Evolutionary conservation across 2,113 vertebrate genomes (phyloP).

Genomic region (Xiphophorus maculatus): DNA sequence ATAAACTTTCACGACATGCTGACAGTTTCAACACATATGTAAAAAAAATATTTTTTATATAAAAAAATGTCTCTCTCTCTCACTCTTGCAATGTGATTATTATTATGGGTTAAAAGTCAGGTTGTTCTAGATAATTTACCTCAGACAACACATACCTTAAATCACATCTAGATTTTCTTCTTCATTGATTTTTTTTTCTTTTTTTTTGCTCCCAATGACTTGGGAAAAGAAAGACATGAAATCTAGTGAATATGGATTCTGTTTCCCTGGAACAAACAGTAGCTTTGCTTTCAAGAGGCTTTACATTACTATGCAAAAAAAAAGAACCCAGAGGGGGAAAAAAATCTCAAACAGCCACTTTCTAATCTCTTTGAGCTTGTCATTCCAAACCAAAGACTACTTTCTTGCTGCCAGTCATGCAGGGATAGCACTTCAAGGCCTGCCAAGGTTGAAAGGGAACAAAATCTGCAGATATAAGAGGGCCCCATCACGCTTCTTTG

Average conservation of each 20-base stretch:
- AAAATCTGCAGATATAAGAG: constrained; percentile 37
- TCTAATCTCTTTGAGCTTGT: constrained; percentile 39
- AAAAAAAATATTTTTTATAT: too few relatives aligned
- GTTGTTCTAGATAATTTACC: not conserved
- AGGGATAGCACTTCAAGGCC: constrained; percentile 54
- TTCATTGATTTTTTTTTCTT: too few relatives aligned
- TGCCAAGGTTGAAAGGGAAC: constrained; percentile 58
- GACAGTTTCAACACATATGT: too few relatives aligned
- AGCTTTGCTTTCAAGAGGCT: constrained; percentile 16
- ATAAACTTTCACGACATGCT: too few relatives aligned
- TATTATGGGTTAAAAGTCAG: too few relatives aligned
- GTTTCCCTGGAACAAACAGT: constrained; percentile 30
- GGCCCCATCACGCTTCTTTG: constrained; percentile 23
- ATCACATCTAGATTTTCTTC: not conserved
- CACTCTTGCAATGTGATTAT: too few relatives aligned
- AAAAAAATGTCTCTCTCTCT: too few relatives aligned
- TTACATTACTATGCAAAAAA: constrained; percentile 19
- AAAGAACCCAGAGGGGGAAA: not conserved
- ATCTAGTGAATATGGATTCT: not conserved
- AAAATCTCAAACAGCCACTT: constrained; percentile 36
- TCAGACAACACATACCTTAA: not conserved
- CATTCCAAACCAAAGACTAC: constrained; percentile 52
- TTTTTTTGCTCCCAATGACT: not conserved
- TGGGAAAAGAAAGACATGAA: not conserved
- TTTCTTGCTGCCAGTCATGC: constrained; percentile 64